These are phyloP conservation scores for Acanthurus lineatus DNA, from an alignment of 2,797 vertebrate genomes.

Conservation along the genomic window DNA sequence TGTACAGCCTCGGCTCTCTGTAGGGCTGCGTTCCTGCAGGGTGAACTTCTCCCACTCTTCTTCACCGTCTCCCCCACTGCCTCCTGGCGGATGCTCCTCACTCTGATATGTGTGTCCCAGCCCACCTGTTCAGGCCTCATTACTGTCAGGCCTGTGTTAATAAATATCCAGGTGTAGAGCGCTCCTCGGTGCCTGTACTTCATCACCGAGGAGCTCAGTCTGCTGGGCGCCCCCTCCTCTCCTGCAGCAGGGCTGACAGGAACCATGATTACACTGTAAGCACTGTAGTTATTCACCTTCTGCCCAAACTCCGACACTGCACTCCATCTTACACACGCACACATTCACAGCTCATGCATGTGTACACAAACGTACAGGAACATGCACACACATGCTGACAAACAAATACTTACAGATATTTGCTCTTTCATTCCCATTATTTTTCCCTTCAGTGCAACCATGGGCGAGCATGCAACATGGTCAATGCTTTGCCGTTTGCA, in stretches of 20 bases:
- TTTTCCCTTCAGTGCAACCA: slow-evolving; percentile 64
- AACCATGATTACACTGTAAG: slow-evolving; percentile 90
- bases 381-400: slow-evolving; percentile 73
- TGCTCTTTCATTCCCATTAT: slow-evolving; percentile 79
- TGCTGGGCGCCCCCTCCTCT: slow-evolving; percentile 80
- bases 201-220: slow-evolving; percentile 84
- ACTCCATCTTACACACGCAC: slow-evolving; percentile 84
- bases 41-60: slow-evolving; percentile 84
- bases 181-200: slow-evolving; percentile 84
- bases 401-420: slow-evolving; percentile 82
- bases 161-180: slow-evolving; percentile 90
- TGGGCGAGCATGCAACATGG: slow-evolving; percentile 59
- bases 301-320: slow-evolving; percentile 86
- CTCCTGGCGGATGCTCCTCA: slow-evolving; percentile 83
- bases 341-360: slow-evolving; percentile 60
- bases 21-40: slow-evolving; percentile 70
- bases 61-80: slow-evolving; percentile 76
- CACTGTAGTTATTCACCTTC: slow-evolving; percentile 88
- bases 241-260: slow-evolving; percentile 84
- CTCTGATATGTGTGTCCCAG: slow-evolving; percentile 85
- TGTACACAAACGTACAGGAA: slow-evolving; percentile 56
- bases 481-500: slow-evolving; percentile 61
- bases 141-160: slow-evolving; percentile 89
- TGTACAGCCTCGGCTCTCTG: slow-evolving; percentile 69
- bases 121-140: slow-evolving; percentile 89